Evolutionary conservation across 2,888 invertebrate genomes (phyloP), one percentile per base, ranked within the genome.

Genomic region (Meloe dianella): DNA sequence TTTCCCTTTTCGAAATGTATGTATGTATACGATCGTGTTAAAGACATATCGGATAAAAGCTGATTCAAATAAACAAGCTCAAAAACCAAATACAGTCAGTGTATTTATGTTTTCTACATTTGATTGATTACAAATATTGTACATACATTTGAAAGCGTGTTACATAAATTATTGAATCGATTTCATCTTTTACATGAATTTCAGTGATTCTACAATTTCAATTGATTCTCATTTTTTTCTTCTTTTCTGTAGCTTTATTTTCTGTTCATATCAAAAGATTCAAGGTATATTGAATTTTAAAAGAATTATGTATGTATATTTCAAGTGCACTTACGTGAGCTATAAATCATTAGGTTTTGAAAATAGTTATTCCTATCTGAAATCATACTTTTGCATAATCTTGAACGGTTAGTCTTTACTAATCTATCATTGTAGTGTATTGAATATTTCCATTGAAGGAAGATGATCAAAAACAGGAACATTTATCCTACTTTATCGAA

Each of bases 81-180:
- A 24, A 54, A 54, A 54, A 47, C 7, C 17, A 17, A 14, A 35
- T 12, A 35, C 17, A 7, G 17, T 17, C 10, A 5, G 8, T 8
- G 17, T 6, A 41, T 41, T 41, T 41, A n/a, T n/a, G 17, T 41
- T 8, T 41, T 41, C 10, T 41, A n/a, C n/a, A 41, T 41, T 41
- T 41, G 41, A 41, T 17, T 41, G 41, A 41, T 41, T 41, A 2
- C 41, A 51, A 51, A 51, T 51, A 51, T 38, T n/a, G 14, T 38
- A 14, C 5, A 3, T 17, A 35, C 17, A 41, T 47, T 54, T 24
- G 54, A 22, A 54, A 12, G 24, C 22, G 6, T 17, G 27, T 27
- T 27, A 27, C 8, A 41, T 41, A 17, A 41, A 41, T 41, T n/a
- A 6, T 8, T 7, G 17, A 41, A 41, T 41, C 5, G 10, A 17